phyloP scores from a whole-genome alignment of 2,888 invertebrate species.

The Caenorhabditis japonica region DNA sequence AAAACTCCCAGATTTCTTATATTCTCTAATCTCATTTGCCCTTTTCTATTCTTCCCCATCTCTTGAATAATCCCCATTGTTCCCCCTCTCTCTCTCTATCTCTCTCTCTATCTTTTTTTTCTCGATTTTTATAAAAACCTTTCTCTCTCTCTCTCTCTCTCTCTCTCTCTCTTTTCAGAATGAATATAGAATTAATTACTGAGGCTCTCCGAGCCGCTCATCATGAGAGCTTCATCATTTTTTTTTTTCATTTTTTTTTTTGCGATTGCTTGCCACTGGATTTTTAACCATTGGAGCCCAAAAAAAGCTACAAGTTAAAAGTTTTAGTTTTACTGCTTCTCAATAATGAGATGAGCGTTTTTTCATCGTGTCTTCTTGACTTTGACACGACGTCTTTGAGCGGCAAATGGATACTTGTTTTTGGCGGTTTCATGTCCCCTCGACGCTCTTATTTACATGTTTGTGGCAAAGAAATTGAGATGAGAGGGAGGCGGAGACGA shows the following conservation, averaged over 20 bases:
- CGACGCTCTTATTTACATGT: conserved; percentile 18
- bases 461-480: conserved; percentile 1
- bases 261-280: too few species aligned
- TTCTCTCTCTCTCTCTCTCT: conserved; percentile 21
- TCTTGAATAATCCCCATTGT: too few species aligned
- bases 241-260: background rate
- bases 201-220: too few species aligned
- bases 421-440: conserved; percentile 13
- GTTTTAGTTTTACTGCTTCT: background rate
- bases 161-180: conserved; percentile 15
- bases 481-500: conserved; percentile 26
- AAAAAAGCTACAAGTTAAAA: too few species aligned
- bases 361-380: conserved; percentile 21
- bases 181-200: conserved; percentile 56
- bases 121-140: conserved; percentile 20
- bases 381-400: conserved; percentile 8
- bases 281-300: too few species aligned
- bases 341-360: conserved; percentile 13
- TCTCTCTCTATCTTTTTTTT: too few species aligned
- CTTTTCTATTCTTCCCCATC: conserved; percentile 11
- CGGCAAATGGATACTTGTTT: conserved; percentile 22
- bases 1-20: conserved; percentile 2
- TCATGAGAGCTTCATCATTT: too few species aligned
- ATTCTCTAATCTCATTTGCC: too few species aligned
- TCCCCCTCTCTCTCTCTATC: too few species aligned